phyloP scores from a whole-genome alignment of 2,888 invertebrate genomes.

The Sussaba pulchella region DNA sequence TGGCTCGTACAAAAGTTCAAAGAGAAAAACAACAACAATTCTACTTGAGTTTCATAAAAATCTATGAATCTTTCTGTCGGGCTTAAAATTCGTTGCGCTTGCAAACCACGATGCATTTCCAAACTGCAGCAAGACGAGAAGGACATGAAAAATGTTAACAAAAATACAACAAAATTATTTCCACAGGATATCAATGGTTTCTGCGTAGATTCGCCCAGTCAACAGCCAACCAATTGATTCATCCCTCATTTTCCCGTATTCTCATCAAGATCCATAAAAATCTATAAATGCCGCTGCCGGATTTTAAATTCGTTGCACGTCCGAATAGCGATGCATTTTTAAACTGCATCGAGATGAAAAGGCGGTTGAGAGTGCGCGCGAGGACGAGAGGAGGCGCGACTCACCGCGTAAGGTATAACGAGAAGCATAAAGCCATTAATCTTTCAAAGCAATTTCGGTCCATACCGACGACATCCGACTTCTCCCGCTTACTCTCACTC shows the following conservation, averaged over 20 bases:
- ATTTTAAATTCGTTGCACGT: neutral
- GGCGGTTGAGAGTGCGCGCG: slow-evolving; percentile 11
- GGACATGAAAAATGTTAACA: too few species aligned
- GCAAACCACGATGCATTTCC: neutral
- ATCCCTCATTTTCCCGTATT: neutral
- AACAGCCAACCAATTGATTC: neutral
- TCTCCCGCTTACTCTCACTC: slow-evolving; percentile 55
- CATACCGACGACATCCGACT: slow-evolving; percentile 80
- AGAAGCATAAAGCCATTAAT: slow-evolving; percentile 79
- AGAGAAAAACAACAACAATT: neutral
- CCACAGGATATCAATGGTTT: slow-evolving; percentile 1
- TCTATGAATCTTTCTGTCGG: neutral
- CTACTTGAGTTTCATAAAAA: neutral
- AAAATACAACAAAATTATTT: too few species aligned
- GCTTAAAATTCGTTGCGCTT: neutral
- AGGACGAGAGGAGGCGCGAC: too few species aligned
- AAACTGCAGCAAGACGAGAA: slow-evolving; percentile 1
- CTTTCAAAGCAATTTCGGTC: slow-evolving; percentile 81
- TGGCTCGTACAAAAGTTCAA: neutral
- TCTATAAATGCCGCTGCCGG: neutral
- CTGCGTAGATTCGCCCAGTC: too few species aligned
- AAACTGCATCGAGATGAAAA: slow-evolving; percentile 8
- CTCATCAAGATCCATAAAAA: neutral
- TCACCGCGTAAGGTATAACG: slow-evolving; percentile 74
- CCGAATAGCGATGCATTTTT: neutral